These are phyloP conservation scores for Sicus ferrugineus DNA, from an alignment of 2,888 invertebrate species.

Conservation along the genomic window DNA sequence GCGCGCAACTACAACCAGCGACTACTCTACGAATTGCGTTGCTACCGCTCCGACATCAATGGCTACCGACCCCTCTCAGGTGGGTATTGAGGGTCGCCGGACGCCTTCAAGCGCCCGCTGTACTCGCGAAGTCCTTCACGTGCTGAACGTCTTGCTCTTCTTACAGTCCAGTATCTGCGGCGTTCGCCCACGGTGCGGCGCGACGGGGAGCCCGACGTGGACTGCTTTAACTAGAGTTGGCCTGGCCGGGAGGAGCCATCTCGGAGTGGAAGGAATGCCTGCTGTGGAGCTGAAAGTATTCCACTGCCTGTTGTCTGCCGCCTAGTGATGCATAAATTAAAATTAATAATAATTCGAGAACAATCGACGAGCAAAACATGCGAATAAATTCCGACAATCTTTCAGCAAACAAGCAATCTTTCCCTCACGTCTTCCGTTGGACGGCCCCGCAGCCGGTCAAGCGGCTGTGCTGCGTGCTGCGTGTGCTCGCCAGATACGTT, in stretches of 20 bases:
- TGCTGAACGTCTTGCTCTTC: not conserved
- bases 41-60: constrained; percentile 48
- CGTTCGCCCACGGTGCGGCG: constrained; percentile 48
- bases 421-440: no score
- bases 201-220: constrained; percentile 45
- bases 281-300: not conserved
- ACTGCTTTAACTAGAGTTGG: constrained; percentile 36
- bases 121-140: not conserved
- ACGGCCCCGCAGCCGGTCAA: no score
- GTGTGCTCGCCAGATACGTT: not conserved
- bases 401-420: no score
- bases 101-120: not conserved
- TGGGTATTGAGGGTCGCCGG: constrained; percentile 28
- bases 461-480: no score
- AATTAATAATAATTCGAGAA: constrained; percentile 20
- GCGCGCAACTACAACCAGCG: constrained; percentile 43
- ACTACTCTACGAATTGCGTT: constrained; percentile 47
- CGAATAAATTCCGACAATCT: not conserved
- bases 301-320: not conserved
- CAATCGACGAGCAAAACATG: not conserved
- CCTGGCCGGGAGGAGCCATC: not conserved
- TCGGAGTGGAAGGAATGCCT: not conserved
- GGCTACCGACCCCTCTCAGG: constrained; percentile 48
- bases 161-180: constrained; percentile 46
- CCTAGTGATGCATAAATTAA: constrained; percentile 20